Percentiles rank a stretch among this genome's conserved stretches.
Evolutionary conservation across 2,888 invertebrate genomes (phyloP).

Genomic region (Tetramorium bicarinatum): DNA sequence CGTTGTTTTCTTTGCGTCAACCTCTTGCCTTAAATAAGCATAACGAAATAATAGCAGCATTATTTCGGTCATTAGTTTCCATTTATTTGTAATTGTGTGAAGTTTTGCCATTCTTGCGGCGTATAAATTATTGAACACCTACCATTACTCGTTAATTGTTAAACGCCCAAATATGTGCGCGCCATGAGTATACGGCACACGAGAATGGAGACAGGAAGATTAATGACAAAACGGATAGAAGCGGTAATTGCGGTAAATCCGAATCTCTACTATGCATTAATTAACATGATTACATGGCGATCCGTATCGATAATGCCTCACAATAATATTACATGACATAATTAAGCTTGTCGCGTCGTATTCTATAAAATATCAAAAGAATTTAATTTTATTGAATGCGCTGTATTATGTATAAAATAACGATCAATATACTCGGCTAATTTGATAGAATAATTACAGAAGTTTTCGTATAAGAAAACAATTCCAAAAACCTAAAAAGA

Average conservation of each 20-base stretch:
- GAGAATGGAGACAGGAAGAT: slow-evolving; percentile 35
- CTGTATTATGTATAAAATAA: not conserved
- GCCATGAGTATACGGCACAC: not conserved
- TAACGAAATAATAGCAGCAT: not conserved
- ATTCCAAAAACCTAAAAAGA: not conserved
- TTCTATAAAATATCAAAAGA: not conserved
- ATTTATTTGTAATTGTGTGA: slow-evolving; percentile 6
- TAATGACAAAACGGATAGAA: slow-evolving; percentile 44
- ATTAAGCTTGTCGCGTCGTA: slow-evolving; percentile 19
- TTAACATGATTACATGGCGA: slow-evolving; percentile 41
- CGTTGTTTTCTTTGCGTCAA: not conserved
- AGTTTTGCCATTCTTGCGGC: not conserved
- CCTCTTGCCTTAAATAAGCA: not conserved
- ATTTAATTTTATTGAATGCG: not conserved
- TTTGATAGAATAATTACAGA: not conserved
- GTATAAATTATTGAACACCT: not conserved
- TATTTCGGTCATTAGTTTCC: not conserved
- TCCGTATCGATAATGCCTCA: not conserved
- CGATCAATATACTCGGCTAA: not conserved
- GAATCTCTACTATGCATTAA: slow-evolving; percentile 35
- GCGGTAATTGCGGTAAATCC: slow-evolving; percentile 36
- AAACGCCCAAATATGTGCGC: slow-evolving; percentile 16
- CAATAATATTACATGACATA: slow-evolving; percentile 10
- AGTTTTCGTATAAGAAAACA: not conserved
- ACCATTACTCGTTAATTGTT: not conserved